Conservation (phyloP, 2,113 vertebrate species). For the Uropsilus gracilis region DNA sequence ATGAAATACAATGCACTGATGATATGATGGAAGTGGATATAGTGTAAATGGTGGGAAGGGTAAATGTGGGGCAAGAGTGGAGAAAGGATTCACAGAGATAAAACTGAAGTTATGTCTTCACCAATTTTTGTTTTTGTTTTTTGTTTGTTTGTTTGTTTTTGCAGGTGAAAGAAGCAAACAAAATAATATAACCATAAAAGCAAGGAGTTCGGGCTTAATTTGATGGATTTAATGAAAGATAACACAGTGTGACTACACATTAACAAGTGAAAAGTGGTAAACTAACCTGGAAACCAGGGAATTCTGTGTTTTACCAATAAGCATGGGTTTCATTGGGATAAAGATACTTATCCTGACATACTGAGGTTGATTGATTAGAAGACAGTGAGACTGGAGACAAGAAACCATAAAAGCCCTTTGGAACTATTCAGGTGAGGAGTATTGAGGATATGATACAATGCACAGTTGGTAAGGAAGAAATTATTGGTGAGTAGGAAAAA, state of each 20-base stretch:
- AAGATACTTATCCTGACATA: too few species aligned
- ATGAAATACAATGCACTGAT: not conserved
- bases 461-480: not conserved
- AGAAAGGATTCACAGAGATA: not conserved
- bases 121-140: too few species aligned
- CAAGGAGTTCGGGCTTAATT: not conserved
- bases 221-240: not conserved
- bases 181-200: not conserved
- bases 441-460: not conserved
- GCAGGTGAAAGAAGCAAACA: not conserved
- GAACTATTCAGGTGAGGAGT: not conserved
- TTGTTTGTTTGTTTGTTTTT: too few species aligned
- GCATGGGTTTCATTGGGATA: too few species aligned
- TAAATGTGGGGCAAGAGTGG: not conserved
- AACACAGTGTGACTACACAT: not conserved
- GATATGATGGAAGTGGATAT: not conserved
- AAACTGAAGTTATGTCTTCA: not conserved
- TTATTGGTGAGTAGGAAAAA: not conserved
- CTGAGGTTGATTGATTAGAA: too few species aligned
- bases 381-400: not conserved
- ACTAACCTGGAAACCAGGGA: not conserved
- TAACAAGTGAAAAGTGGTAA: not conserved
- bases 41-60: not conserved
- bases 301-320: not conserved
- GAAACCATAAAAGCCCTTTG: not conserved